These are phyloP conservation scores for Magallana gigas DNA, from an alignment of 1,140 invertebrate genomes.

Conservation along the genomic window DNA sequence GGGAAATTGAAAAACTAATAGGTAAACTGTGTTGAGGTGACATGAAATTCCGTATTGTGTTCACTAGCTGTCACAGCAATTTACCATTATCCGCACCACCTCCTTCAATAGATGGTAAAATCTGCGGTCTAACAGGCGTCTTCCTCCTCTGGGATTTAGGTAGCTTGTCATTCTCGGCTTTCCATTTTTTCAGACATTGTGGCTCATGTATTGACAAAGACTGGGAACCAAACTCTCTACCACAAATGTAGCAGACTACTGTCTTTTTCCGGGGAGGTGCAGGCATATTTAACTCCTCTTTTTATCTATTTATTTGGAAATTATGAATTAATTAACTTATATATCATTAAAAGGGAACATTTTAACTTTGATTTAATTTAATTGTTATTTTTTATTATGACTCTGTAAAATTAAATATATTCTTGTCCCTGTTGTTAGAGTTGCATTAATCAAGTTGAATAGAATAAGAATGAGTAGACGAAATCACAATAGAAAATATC, in stretches of 20 bases:
- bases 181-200: slow-evolving; percentile 88
- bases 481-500: no score
- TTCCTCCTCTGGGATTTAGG: slow-evolving; percentile 82
- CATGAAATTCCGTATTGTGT: no score
- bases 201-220: slow-evolving; percentile 88
- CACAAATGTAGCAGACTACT: slow-evolving; percentile 80
- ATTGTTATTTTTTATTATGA: no score
- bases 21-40: background rate
- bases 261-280: slow-evolving; percentile 53
- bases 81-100: slow-evolving; percentile 54
- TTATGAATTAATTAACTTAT: no score
- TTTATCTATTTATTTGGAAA: background rate
- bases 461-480: no score
- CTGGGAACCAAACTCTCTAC: slow-evolving; percentile 78
- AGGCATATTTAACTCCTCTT: slow-evolving; percentile 33
- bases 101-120: slow-evolving; percentile 67
- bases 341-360: no score
- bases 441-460: no score
- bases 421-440: no score
- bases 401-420: no score
- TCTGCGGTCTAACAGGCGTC: slow-evolving; percentile 83
- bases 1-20: background rate
- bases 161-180: slow-evolving; percentile 84
- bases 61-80: no score
- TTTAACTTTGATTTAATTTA: no score